Conservation (phyloP, 2,797 vertebrate species). For the Catharus ustulatus region DNA sequence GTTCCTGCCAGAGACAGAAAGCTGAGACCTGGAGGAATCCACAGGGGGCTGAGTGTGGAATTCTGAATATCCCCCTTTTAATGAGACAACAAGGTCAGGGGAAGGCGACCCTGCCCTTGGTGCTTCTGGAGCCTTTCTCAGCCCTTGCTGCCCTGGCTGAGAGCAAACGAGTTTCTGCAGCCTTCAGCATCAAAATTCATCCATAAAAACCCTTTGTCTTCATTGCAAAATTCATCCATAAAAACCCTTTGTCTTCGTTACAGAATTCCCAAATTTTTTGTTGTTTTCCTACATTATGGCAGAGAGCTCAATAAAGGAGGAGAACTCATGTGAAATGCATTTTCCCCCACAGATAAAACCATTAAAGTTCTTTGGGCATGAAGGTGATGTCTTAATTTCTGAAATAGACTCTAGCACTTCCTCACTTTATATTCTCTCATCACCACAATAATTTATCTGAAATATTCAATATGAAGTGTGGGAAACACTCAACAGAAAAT, state of each 20-base stretch:
- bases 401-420: neutral
- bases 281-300: fast-evolving
- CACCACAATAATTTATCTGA: neutral
- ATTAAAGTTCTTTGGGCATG: fast-evolving
- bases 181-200: neutral
- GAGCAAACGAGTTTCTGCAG: fast-evolving
- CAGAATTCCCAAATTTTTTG: neutral
- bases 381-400: neutral
- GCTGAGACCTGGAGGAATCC: neutral
- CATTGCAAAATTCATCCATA: neutral
- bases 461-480: fast-evolving
- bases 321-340: neutral
- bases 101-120: neutral
- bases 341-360: neutral
- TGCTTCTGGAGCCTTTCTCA: neutral
- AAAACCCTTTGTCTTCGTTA: neutral
- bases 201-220: neutral
- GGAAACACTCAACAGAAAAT: neutral
- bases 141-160: neutral
- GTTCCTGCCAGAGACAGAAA: constrained; percentile 16
- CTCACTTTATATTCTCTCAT: neutral
- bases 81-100: neutral
- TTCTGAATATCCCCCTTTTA: neutral
- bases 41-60: neutral
- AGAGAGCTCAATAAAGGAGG: fast-evolving